phyloP scores from a whole-genome alignment of 2,113 vertebrate species.

The Setophaga kirtlandii region DNA sequence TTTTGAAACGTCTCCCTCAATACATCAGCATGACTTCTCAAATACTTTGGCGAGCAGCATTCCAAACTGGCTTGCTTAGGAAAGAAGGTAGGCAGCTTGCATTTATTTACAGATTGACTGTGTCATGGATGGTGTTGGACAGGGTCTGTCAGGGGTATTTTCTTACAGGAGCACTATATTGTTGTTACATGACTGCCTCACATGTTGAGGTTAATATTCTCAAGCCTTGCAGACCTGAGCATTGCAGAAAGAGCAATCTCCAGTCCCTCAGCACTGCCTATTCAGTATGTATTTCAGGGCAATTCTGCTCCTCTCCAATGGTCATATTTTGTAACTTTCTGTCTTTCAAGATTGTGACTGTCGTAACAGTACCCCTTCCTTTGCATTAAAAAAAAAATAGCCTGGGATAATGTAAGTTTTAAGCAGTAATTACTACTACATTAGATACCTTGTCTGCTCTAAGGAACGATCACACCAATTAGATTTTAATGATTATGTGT shows the following conservation, averaged over 20 bases:
- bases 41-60: background rate
- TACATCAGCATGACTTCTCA: background rate
- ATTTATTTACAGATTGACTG: background rate
- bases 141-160: background rate
- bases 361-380: background rate
- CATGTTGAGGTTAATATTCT: background rate
- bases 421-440: background rate
- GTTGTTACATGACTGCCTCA: background rate
- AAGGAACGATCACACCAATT: background rate
- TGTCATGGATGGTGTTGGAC: background rate
- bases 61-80: background rate
- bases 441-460: background rate
- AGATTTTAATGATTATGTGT: background rate
- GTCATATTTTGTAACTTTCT: background rate
- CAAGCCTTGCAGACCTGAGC: background rate
- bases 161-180: background rate
- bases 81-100: background rate
- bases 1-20: background rate
- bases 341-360: background rate
- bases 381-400: background rate
- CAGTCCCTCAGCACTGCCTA: background rate
- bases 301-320: background rate
- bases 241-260: accelerated
- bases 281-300: background rate
- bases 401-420: background rate